Evolutionary conservation across 1,140 invertebrate genomes (phyloP), one percentile per base, ranked within the genome.

Genomic region (Drosophila gunungcola): DNA sequence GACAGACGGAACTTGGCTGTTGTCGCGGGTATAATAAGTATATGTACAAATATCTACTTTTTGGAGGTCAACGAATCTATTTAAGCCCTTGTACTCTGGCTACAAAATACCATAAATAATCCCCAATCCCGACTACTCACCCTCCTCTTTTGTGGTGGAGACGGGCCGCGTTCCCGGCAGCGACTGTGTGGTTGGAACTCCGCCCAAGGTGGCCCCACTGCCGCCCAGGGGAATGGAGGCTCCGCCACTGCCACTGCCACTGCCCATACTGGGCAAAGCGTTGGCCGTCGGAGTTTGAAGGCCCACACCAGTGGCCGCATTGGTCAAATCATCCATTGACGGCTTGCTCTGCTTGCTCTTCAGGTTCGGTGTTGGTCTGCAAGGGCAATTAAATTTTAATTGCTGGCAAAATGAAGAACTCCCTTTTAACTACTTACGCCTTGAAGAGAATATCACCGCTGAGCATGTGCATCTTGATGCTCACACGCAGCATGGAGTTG

Each of bases 361-460:
- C 67, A 95, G 88, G 46, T 95, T 95, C 60, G 95, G 95, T 13
- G 95, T 95, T 61, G 95, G 95, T 73, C 95, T 96, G 75, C 4
- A 93, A 90, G 57, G 57, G 53, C 29, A 43, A 43, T 10, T 69
- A 75, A 6, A 32, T 32, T 6, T 6, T 32, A 32, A 2, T 32
- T 32, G 5, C 0, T 32, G 5, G 5, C 29, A 32, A 32, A 32
- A 21, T 21, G 16, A 1, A 4, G 6, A 32, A 32, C 5, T 32
- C 9, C 25, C 3, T 12, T 36, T 10, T 0, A 11, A 5, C 1
- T 46, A 94, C 96, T 96, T 93, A 99, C 98, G 98, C 98, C 97
- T 99, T 99, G 92, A 99, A 99, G 64, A 98, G 95, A 72, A 98
- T 97, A 93, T 99, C 98, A 49, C 98, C 98, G 49, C 97, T 97